These are phyloP conservation scores for Silvanus unidentatus DNA, from an alignment of 2,888 invertebrate species.

Conservation along the genomic window DNA sequence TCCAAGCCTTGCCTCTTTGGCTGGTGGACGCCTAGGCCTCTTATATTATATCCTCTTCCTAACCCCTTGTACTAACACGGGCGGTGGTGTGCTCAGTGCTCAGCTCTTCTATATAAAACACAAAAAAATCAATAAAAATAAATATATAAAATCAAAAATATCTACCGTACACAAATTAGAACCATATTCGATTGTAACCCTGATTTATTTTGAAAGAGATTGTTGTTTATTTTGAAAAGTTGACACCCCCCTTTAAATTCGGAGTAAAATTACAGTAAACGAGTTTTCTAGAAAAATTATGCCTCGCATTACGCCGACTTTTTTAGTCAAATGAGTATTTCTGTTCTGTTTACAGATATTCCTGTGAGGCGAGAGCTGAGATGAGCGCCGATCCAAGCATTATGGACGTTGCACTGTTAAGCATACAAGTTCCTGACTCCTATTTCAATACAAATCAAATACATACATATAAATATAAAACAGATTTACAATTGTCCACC, in stretches of 20 bases:
- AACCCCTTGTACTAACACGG: slow-evolving; percentile 46
- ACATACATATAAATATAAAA: slow-evolving; percentile 17
- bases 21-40: slow-evolving; percentile 44
- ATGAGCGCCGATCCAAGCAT: slow-evolving; percentile 24
- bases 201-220: too few relatives aligned
- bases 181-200: too few relatives aligned
- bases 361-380: slow-evolving; percentile 44
- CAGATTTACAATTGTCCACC: slow-evolving; percentile 36
- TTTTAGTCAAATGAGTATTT: slow-evolving; percentile 43
- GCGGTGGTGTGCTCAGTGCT: slow-evolving; percentile 47
- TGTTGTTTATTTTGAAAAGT: too few relatives aligned
- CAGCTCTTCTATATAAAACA: slow-evolving; percentile 36
- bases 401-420: slow-evolving; percentile 25
- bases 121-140: too few relatives aligned
- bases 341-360: slow-evolving; percentile 49
- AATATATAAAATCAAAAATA: too few relatives aligned
- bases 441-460: slow-evolving; percentile 15
- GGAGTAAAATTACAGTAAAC: too few relatives aligned
- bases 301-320: slow-evolving; percentile 3
- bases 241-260: too few relatives aligned
- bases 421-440: slow-evolving; percentile 32
- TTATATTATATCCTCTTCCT: slow-evolving; percentile 41
- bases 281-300: too few relatives aligned
- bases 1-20: slow-evolving; percentile 46
- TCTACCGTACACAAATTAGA: too few relatives aligned